Base-by-base conservation (phyloP, 2,888 invertebrate genomes). In the Linnaemya vulpina region DNA sequence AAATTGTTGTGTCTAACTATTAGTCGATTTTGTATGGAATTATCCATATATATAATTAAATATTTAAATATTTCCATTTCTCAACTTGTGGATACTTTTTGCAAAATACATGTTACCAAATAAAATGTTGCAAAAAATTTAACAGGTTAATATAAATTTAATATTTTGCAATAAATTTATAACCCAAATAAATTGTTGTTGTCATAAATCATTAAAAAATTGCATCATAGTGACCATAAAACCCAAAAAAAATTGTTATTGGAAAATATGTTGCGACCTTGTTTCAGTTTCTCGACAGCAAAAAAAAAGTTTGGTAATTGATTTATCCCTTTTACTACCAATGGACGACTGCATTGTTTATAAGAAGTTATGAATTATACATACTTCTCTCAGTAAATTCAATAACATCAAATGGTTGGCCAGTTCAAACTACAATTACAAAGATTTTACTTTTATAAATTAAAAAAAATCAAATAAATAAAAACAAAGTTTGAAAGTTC, bases 81-180 rank as follows among this genome's bases (percentile, higher is more conserved):
- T 43, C 3, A 13, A 13, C 13, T 17, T 8, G 20, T 8, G 8
- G 13, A n/a, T n/a, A n/a, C n/a, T 53, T 11, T 11, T 22, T 53
- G 53, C 53, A 22, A 49, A n/a, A 49, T 49, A 7, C 17, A n/a
- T 49, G n/a, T 49, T 49, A n/a, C n/a, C n/a, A n/a, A n/a, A 49
- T 8, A n/a, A 49, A n/a, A 7, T 49, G n/a, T 49, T 49, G 49
- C 49, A 49, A 49, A 49, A 49, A 49, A 49, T 49, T 49, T 49
- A 4, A n/a, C 49, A 49, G 8, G n/a, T 49, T 49, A 7, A 49
- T 49, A 49, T n/a, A 17, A 49, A 49, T 49, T 49, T 49, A 1
- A 49, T 49, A 49, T 49, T n/a, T 49, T 49, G 17, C 49, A 49
- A 49, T 49, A 49, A 17, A 49, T n/a, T n/a, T 49, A 17, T 17